phyloP scores from a whole-genome alignment of 2,888 invertebrate species.

The Plagiodera versicolora region DNA sequence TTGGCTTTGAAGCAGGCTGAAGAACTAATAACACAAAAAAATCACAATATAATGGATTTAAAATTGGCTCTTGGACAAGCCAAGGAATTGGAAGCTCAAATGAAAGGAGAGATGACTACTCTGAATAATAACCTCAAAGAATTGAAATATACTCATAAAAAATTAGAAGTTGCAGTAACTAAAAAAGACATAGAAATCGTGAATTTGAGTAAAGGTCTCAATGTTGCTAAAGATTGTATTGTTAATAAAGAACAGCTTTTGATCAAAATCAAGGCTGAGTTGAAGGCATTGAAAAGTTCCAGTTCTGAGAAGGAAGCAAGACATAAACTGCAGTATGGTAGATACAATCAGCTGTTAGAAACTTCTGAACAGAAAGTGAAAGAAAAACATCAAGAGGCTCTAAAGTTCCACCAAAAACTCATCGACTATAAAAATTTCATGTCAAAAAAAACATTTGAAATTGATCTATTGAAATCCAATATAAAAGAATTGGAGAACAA shows the following conservation, averaged over 20 bases:
- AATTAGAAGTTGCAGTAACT: neutral
- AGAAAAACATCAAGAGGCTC: neutral
- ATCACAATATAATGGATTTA: no score
- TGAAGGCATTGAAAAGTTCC: neutral
- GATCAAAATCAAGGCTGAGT: neutral
- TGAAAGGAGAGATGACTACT: neutral
- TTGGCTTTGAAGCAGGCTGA: neutral
- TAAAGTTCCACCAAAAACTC: neutral
- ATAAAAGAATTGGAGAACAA: constrained; percentile 2
- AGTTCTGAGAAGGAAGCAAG: neutral
- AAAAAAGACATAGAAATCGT: neutral
- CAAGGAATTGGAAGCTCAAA: neutral
- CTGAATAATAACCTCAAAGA: neutral
- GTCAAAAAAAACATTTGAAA: neutral
- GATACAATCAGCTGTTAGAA: neutral
- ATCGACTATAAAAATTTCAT: neutral
- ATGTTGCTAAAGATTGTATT: neutral
- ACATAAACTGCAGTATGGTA: neutral
- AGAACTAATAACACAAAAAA: neutral
- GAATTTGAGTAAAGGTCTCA: neutral
- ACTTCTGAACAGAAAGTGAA: neutral
- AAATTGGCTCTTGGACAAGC: neutral
- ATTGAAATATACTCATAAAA: neutral
- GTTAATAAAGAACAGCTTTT: neutral
- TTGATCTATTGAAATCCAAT: neutral